phyloP scores from a whole-genome alignment of 35 echinoderm and acorn worm species.

The Nesometra sesokonis region DNA sequence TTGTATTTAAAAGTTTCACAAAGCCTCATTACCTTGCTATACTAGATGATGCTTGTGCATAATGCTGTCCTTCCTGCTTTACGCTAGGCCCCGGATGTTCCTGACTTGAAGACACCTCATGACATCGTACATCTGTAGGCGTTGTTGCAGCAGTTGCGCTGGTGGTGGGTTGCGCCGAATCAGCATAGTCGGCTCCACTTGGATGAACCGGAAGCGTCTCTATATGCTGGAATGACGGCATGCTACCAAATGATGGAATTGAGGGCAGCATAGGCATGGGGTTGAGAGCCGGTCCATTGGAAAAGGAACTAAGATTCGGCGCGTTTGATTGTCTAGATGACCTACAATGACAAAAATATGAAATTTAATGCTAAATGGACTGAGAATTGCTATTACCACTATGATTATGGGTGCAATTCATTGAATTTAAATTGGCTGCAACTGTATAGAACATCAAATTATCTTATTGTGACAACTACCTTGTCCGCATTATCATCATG shows the following conservation, averaged over 20 bases:
- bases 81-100: background rate
- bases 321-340: background rate
- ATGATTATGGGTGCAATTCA: too few relatives aligned
- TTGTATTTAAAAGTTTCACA: too few relatives aligned
- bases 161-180: background rate
- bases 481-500: too few relatives aligned
- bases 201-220: background rate
- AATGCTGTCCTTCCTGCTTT: background rate
- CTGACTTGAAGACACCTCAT: background rate
- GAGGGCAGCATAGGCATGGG: background rate
- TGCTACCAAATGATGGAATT: background rate
- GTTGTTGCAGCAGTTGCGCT: background rate
- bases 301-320: background rate
- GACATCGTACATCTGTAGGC: background rate
- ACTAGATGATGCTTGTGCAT: background rate
- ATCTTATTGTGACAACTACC: too few relatives aligned
- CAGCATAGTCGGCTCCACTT: background rate
- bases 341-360: background rate
- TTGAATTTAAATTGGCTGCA: too few relatives aligned
- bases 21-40: background rate
- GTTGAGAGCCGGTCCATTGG: background rate
- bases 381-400: too few relatives aligned
- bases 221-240: background rate
- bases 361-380: too few relatives aligned
- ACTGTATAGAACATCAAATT: too few relatives aligned